Evolutionary conservation across 2,113 vertebrate species (phyloP).

Genomic region (Dipodomys spectabilis): DNA sequence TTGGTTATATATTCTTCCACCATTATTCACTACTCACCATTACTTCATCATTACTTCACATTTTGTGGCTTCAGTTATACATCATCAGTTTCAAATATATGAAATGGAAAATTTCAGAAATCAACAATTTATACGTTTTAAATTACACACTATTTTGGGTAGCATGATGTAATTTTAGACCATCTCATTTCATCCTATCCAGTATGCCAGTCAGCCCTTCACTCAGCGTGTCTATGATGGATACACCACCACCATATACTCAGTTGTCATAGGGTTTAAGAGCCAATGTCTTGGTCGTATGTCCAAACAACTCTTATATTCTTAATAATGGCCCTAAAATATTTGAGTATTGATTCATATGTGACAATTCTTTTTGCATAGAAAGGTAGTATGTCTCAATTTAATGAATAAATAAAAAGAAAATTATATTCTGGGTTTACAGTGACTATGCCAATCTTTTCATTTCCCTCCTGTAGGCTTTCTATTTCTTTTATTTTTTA

Average conservation of each 20-base stretch:
- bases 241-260: background rate
- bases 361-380: background rate
- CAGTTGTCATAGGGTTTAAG: background rate
- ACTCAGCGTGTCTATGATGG: too few species aligned
- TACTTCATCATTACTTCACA: background rate
- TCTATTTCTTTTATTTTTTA: too few species aligned
- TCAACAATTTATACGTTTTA: background rate
- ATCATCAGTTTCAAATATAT: background rate
- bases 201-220: background rate
- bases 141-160: background rate
- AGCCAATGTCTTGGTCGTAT: background rate
- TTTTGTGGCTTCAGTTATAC: background rate
- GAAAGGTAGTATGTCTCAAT: background rate
- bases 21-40: too few species aligned
- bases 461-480: background rate
- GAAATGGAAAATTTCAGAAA: background rate
- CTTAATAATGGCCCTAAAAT: background rate
- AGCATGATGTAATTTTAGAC: background rate
- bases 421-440: background rate
- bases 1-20: background rate
- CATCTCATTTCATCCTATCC: too few species aligned
- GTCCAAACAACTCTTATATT: background rate
- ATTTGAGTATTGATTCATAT: background rate
- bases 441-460: background rate
- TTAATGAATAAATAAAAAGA: background rate